phyloP scores from a whole-genome alignment of 2,888 invertebrate genomes.

The Ophraella communa region DNA sequence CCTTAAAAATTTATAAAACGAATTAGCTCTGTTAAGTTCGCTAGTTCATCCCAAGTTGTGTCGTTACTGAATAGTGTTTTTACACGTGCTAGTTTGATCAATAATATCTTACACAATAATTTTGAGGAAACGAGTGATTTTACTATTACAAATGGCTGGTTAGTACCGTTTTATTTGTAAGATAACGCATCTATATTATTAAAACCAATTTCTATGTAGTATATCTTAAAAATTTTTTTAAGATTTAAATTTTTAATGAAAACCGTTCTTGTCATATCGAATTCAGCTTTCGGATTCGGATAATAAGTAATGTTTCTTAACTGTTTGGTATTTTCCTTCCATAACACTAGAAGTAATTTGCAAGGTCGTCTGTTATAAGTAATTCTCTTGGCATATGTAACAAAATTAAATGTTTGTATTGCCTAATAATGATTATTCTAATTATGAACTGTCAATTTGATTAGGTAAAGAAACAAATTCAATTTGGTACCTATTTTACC shows the following conservation, averaged over 20 bases:
- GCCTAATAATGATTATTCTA: no score
- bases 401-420: no score
- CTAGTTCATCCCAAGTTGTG: background rate
- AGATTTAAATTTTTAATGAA: background rate
- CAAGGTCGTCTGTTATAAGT: background rate
- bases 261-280: background rate
- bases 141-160: slow-evolving; percentile 31
- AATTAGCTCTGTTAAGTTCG: slow-evolving; percentile 2
- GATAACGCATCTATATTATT: slow-evolving; percentile 1
- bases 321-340: background rate
- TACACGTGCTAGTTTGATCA: slow-evolving; percentile 14
- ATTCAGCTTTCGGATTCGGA: no score
- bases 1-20: background rate
- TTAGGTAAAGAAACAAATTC: background rate
- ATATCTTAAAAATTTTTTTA: background rate
- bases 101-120: slow-evolving; percentile 12
- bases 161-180: slow-evolving; percentile 14
- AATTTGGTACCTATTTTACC: background rate
- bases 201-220: background rate
- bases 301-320: background rate
- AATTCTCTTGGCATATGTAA: background rate
- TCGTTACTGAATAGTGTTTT: background rate
- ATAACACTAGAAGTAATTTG: background rate
- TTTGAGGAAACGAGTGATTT: slow-evolving; percentile 20
- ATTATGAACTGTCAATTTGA: no score